Evolutionary conservation across 2,888 invertebrate species (phyloP).

Genomic region (Rotaria sp.): DNA sequence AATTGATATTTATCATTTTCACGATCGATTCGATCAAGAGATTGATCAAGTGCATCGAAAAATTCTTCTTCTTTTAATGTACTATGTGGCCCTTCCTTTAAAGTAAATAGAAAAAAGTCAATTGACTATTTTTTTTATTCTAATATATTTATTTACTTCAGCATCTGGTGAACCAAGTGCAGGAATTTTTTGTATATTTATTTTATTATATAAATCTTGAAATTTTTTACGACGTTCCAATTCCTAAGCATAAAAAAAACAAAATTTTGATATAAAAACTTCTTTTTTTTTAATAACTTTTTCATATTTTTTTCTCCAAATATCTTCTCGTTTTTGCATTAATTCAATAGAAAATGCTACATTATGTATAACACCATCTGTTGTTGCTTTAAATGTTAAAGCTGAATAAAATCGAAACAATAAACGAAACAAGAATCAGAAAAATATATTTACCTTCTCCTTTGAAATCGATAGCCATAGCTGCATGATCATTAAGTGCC

Average conservation of each 20-base stretch:
- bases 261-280: not conserved
- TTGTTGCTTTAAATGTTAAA: conserved; percentile 75
- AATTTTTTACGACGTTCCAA: conserved; percentile 26
- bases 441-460: conserved; percentile 60
- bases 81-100: conserved; percentile 90
- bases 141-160: not conserved
- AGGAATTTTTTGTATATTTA: not conserved
- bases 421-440: not conserved
- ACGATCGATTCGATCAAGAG: conserved; percentile 88
- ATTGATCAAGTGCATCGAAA: conserved; percentile 95
- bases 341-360: conserved; percentile 86
- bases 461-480: conserved; percentile 70
- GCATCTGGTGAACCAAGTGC: conserved; percentile 5
- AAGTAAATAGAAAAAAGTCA: not conserved
- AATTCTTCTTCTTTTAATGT: conserved; percentile 93
- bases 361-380: conserved; percentile 78
- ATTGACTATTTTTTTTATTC: not conserved
- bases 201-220: not conserved
- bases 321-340: conserved; percentile 79
- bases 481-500: conserved; percentile 56
- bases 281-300: conserved; percentile 53
- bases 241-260: not conserved
- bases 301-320: conserved; percentile 73
- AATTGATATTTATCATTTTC: conserved; percentile 64
- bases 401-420: conserved; percentile 56